These are phyloP conservation scores for Hirtodrosophila trivittata DNA, from an alignment of 2,888 invertebrate genomes.

Conservation along the genomic window DNA sequence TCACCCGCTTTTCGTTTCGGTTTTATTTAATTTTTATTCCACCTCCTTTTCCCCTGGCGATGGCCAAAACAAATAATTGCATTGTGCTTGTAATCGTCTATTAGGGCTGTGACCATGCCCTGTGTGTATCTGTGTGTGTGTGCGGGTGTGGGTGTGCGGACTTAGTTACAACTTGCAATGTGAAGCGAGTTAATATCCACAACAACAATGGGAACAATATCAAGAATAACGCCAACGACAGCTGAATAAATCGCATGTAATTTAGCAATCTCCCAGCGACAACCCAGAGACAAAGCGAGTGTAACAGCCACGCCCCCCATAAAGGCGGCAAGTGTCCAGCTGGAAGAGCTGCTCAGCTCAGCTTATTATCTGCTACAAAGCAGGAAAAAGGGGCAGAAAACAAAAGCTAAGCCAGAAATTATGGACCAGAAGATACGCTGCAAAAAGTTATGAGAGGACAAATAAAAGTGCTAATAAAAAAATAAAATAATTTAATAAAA, in stretches of 20 bases:
- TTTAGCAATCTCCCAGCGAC: conserved; percentile 50
- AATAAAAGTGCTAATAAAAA: no score
- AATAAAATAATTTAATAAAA: no score
- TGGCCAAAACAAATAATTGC: conserved; percentile 63
- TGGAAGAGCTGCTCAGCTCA: conserved; percentile 51
- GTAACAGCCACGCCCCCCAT: conserved; percentile 20
- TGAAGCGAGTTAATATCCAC: conserved; percentile 63
- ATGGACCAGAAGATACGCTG: no score
- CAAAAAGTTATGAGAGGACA: no score
- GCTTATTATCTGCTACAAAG: conserved; percentile 69
- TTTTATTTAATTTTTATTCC: conserved; percentile 7
- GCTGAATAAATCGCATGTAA: conserved; percentile 57
- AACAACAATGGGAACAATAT: conserved; percentile 24
- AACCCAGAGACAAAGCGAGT: conserved; percentile 43
- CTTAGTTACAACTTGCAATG: conserved; percentile 54
- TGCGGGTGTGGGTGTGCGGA: conserved; percentile 14
- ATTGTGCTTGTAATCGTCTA: conserved; percentile 65
- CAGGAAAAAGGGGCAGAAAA: conserved; percentile 18
- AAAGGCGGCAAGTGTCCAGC: conserved; percentile 20
- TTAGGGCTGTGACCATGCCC: conserved; percentile 38
- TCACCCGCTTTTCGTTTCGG: no score
- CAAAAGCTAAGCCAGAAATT: no score
- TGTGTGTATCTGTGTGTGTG: background rate
- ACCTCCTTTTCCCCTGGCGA: conserved; percentile 5
- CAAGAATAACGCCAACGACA: conserved; percentile 27